Percentiles rank a stretch among this genome's conserved stretches.
Evolutionary conservation across 2,888 invertebrate genomes (phyloP).

Genomic region (Tetragnatha montana): DNA sequence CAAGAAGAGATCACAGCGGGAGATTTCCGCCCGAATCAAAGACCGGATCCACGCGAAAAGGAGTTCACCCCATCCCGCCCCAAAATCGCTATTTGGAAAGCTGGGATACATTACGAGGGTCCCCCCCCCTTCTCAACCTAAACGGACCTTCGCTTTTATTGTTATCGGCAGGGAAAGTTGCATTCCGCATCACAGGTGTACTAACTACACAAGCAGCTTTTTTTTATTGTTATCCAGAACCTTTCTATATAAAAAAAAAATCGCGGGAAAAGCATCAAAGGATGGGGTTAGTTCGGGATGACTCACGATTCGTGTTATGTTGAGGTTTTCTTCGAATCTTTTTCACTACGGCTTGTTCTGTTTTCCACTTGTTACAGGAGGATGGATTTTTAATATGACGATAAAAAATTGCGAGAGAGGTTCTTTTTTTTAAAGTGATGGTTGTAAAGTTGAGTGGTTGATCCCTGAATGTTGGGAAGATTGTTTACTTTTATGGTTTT

Average conservation of each 20-base stretch:
- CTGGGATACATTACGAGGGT: background rate
- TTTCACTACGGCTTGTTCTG: background rate
- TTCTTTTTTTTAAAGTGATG: background rate
- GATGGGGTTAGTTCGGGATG: background rate
- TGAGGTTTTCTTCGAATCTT: background rate
- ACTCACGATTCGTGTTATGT: background rate
- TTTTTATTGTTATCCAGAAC: background rate
- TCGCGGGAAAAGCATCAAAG: background rate
- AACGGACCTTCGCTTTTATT: slow-evolving; percentile 39
- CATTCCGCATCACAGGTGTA: slow-evolving; percentile 42
- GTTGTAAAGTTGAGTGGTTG: background rate
- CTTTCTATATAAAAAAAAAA: no score
- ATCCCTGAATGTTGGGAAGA: background rate
- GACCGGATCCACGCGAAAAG: background rate
- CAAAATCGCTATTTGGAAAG: background rate
- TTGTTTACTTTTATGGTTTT: background rate
- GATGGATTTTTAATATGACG: background rate
- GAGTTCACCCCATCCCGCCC: background rate
- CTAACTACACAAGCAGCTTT: slow-evolving; percentile 1
- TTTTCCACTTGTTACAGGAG: background rate
- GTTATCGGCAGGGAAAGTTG: background rate
- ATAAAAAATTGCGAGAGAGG: background rate
- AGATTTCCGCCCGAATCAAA: background rate
- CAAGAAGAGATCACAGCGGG: background rate
- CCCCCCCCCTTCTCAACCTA: slow-evolving; percentile 13